Conservation (phyloP, 2,888 invertebrate genomes). For the Cephalotes varians region DNA sequence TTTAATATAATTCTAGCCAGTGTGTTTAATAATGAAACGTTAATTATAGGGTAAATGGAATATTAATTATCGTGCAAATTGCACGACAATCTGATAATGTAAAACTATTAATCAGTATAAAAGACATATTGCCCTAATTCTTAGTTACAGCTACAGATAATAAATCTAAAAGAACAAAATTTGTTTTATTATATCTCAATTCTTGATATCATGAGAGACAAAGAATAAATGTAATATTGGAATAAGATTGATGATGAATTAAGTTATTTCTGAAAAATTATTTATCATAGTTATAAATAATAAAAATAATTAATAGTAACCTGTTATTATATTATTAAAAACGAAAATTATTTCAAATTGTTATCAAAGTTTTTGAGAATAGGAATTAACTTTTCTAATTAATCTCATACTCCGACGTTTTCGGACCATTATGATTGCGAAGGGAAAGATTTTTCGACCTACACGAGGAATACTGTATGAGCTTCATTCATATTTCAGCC, state of each 20-base stretch:
- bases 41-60: conserved; percentile 39
- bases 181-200: background rate
- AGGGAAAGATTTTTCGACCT: background rate
- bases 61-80: conserved; percentile 38
- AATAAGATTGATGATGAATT: background rate
- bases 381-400: conserved; percentile 20
- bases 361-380: background rate
- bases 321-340: background rate
- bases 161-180: background rate
- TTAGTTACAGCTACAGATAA: background rate
- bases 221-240: background rate
- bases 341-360: background rate
- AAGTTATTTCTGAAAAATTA: background rate
- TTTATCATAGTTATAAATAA: background rate
- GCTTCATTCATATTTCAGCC: conserved; percentile 15
- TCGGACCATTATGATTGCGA: background rate
- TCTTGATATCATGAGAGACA: background rate
- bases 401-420: background rate
- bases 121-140: conserved; percentile 9
- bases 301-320: background rate
- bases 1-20: conserved; percentile 25
- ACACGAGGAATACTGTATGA: background rate
- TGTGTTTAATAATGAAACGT: conserved; percentile 40
- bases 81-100: conserved; percentile 27
- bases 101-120: conserved; percentile 10